Base-by-base conservation (phyloP, 1,140 invertebrate genomes). In the Linepithema humile region DNA sequence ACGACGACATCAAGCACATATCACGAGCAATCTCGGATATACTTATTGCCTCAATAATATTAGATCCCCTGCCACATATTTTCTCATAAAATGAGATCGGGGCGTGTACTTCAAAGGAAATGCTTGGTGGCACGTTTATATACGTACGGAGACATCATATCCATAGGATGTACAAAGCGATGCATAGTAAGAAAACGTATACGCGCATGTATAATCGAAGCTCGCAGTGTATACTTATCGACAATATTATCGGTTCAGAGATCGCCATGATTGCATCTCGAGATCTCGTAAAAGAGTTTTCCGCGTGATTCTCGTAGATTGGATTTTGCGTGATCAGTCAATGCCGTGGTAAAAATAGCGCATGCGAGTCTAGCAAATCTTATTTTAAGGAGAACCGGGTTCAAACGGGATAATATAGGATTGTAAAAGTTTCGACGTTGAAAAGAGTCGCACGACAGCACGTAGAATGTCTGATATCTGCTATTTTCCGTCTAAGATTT, bases 11-110 rank as follows among this genome's bases (percentile, higher is more conserved):
- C 69, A 32, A 59, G 55, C 23, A 64, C 45, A 48, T 53, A 82
- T 65, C 59, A 43, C 74, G 69, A 69, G 77, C 69, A 80, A 80
- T 69, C 64, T 40, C 29, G 53, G 32, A 75, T 75, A 82, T 64
- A 88, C 62, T 87, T 88, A 84, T 84, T 80, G 78, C 83, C 87
- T 85, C 83, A 89, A 82, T 90, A 84, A 91, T 92, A 92, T 92
- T 89, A 91, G 90, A 91, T 91, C 89, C 80, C 64, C 75, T 86
- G 84, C 86, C 85, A 84, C 77, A 84, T 88, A 85, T 86, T 91
- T 90, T 87, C 85, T 88, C 85, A 91, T 90, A 91, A 91, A 91
- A 90, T 86, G 89, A 91, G 86, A 87, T 89, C 83, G 78, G 50
- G 65, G 80, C 80, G 75, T 57, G 89, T 91, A 88, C 89, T 87